Base-by-base conservation (phyloP, 2,888 invertebrate species). In the Seira ritae region DNA sequence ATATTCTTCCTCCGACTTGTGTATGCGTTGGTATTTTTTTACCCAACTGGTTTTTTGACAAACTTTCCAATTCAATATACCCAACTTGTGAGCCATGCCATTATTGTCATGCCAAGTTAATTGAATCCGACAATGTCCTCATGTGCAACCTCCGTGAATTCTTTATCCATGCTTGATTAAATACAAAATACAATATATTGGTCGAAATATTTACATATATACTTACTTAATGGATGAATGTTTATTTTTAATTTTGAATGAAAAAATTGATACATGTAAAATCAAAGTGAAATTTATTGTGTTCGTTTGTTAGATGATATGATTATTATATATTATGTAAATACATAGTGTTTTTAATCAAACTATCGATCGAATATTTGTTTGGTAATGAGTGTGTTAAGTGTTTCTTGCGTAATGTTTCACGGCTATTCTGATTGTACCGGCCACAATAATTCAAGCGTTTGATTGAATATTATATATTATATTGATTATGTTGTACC, bases 401-500 rank as follows among this genome's bases (percentile, higher is more conserved):
- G 31, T 31, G 31, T 31, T n/a, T 31, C 68, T 68, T 68, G 68
- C 23, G 23, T 17, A 68, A 68, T 66, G 62, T 68, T n/a, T 72
- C 80, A 62, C 67, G 46, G 65, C 70, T 60, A 55, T 12, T n/a
- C 3, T 55, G 42, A 31, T 31, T 55, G 55, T 55, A 67, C 76
- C 82, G 62, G 66, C 62, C 62, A 31, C 74, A 65, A 62, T 62
- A 50, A 37, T 66, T 46, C 65, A 55, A 55, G 17, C 17, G 55
- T 55, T 55, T 31, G 31, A 31, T 31, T 31, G 31, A 31, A 8
- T 31, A 31, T 31, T n/a, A n/a, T n/a, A 42, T 42, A 12, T 12
- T 8, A 42, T 42, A 8, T 12, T 42, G n/a, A 17, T 55, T 55
- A 55, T 55, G 55, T 17, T 55, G 17, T 17, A 55, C 74, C 66